phyloP scores from a whole-genome alignment of 2,797 vertebrate species.

The Malacoctenus gilli region DNA sequence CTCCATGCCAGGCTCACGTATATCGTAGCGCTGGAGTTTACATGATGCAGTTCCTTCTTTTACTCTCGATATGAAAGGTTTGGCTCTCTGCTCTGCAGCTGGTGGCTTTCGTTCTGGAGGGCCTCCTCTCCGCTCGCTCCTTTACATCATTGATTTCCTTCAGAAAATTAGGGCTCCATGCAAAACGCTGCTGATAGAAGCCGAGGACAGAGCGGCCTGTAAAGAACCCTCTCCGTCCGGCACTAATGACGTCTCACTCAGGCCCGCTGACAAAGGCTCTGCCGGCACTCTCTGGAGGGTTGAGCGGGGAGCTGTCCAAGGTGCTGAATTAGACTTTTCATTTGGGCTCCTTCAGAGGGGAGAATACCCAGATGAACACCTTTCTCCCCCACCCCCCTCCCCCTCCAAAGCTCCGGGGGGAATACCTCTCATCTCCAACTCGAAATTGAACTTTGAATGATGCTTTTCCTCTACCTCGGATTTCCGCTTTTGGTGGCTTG shows the following conservation, averaged over 20 bases:
- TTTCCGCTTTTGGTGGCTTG: conserved; percentile 8
- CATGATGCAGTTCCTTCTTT: too few species aligned
- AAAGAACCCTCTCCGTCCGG: conserved; percentile 20
- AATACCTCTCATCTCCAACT: conserved; percentile 45
- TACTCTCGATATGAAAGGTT: too few species aligned
- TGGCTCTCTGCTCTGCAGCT: too few species aligned
- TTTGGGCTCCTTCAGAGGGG: conserved; percentile 35
- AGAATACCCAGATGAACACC: conserved; percentile 17
- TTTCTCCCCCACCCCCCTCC: conserved; percentile 13
- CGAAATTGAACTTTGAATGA: conserved; percentile 56
- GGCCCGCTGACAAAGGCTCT: conserved; percentile 14
- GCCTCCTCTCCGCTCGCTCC: too few species aligned
- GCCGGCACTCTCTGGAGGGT: conserved; percentile 17
- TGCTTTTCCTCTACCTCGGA: conserved; percentile 14
- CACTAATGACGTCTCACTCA: conserved; percentile 45
- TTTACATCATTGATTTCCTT: too few species aligned
- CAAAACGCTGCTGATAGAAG: too few species aligned
- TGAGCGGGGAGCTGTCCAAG: conserved; percentile 50
- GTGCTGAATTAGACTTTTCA: conserved; percentile 48
- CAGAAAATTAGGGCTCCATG: too few species aligned
- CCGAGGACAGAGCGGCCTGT: too few species aligned
- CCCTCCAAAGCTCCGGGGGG: conserved; percentile 24
- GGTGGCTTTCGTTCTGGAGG: too few species aligned
- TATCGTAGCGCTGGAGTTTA: too few species aligned
- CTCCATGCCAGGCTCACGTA: too few species aligned